Evolutionary conservation across 2,797 vertebrate species (phyloP), one percentile per base, ranked within the genome.

Genomic region (Onychomys leucogaster): DNA sequence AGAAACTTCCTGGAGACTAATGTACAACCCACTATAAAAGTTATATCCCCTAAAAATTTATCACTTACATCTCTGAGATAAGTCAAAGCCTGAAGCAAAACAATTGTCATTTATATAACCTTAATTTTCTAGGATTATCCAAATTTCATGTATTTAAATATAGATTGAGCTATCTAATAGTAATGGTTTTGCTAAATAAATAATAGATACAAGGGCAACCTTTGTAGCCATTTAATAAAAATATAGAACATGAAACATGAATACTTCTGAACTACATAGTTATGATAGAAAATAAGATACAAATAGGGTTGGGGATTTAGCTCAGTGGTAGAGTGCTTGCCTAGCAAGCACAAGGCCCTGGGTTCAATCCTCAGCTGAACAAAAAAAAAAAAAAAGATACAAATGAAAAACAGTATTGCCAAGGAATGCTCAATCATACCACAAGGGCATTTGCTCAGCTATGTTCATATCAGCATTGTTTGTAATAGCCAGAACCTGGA

Each of bases 21-120:
- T 37, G 11, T 25, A n/a, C 5, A 77, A 0, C 85, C 69, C 43
- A 71, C 80, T 82, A 43, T 67, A 61, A 84, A 67, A 49, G 17
- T 67, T 85, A n/a, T 23, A 65, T 25, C 32, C 43, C 21, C 83
- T 67, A 49, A 92, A 94, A 94, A 41, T 61, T 1, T 73, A 67
- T n/a, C 77, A 49, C 37, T 65, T 76, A 41, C 5, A n/a, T 86
- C 78, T 87, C 59, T 94, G 59, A 94, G 52, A 88, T 94, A 88
- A 92, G 84, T 29, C 49, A 93, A 93, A 69, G 27, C 63, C 87
- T 59, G n/a, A 94, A 92, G 69, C 41, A 95, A 85, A 55, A 92
- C 46, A 92, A 43, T 17, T 43, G 27, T 75, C 80, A 43, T 63
- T 57, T 77, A 67, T n/a, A 5, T 29, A 91, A 93, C 10, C 46